phyloP scores from a whole-genome alignment of 2,113 vertebrate species.

The Grallaria varia region DNA sequence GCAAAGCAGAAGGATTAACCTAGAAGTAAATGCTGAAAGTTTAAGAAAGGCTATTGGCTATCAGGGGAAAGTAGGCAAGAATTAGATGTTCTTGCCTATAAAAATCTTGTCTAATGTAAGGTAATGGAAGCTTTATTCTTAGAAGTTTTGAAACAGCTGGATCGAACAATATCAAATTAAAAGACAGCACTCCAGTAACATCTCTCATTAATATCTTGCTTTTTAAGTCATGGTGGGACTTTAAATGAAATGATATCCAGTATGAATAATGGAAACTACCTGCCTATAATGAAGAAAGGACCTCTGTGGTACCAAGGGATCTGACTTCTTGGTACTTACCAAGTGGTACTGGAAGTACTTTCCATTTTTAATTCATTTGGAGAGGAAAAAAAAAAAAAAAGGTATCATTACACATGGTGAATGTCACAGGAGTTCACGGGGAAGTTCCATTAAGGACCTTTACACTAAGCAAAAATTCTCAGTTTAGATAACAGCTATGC shows the following conservation, averaged over 20 bases:
- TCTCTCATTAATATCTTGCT: constrained; percentile 22
- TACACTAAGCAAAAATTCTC: background rate
- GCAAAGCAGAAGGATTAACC: background rate
- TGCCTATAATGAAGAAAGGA: constrained; percentile 11
- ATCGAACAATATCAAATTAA: constrained; percentile 37
- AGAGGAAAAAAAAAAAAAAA: background rate
- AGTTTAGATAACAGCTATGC: background rate
- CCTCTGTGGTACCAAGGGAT: constrained; percentile 10
- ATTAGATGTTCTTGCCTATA: constrained; percentile 6
- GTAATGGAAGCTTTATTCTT: constrained; percentile 13
- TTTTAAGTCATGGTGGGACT: constrained; percentile 12
- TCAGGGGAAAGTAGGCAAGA: background rate
- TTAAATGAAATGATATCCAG: background rate
- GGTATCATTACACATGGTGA: background rate
- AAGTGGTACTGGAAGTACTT: constrained; percentile 41
- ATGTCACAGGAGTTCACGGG: background rate
- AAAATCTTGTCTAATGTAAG: background rate
- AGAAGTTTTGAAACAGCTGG: constrained; percentile 24
- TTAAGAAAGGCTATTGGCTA: constrained; percentile 1
- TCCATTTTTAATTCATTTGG: constrained; percentile 35
- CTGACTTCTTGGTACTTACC: constrained; percentile 34
- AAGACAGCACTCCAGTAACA: constrained; percentile 7
- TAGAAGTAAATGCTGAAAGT: constrained; percentile 1
- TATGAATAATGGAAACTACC: constrained; percentile 31
- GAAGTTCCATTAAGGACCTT: background rate